Evolutionary conservation across 2,888 invertebrate genomes (phyloP), one percentile per base, ranked within the genome.

Genomic region (Ganaspis brasiliensis): DNA sequence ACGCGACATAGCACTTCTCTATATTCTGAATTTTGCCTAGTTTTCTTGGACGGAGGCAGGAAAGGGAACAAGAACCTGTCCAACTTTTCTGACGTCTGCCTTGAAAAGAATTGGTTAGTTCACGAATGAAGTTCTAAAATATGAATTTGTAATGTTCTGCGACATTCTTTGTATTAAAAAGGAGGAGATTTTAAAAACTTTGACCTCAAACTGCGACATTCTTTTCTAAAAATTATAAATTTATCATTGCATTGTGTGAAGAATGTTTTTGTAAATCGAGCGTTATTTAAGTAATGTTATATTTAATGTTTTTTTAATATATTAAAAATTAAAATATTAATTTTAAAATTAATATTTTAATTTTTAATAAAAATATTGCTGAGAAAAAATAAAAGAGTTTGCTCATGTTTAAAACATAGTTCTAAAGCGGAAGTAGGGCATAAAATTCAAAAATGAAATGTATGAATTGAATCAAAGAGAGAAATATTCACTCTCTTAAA

Each of bases 51-150:
- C 21, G 24, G 1, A 59, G 9, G n/a, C 21, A 57, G 57, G 26
- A 40, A 21, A 21, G 21, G 8, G 16, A 37, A 12, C 21, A 63
- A 37, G 63, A 63, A 63, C 14, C 40, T 67, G 45, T 67, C 67
- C 45, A 67, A 67, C 67, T 67, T 40, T 67, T 67, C 21, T 67
- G 67, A 67, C 45, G 40, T 67, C n/a, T 45, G 21, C 24, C 24
- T 21, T n/a, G 24, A 9, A 45, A 67, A 45, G 67, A 67, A 67
- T 67, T 24, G 45, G 45, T 45, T 45, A 67, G 45, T 45, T 67
- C 40, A 67, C 14, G 63, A 21, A 67, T 40, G 67, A 67, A 67
- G 67, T 67, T 67, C 45, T 67, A n/a, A 67, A 67, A 67, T 67
- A 67, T 67, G 67, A 67, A 67, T 45, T 45, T 67, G 40, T 45